Percentiles rank a stretch among this genome's conserved stretches.
Conservation (phyloP, 2,797 vertebrate species). For the Myotis myotis region DNA sequence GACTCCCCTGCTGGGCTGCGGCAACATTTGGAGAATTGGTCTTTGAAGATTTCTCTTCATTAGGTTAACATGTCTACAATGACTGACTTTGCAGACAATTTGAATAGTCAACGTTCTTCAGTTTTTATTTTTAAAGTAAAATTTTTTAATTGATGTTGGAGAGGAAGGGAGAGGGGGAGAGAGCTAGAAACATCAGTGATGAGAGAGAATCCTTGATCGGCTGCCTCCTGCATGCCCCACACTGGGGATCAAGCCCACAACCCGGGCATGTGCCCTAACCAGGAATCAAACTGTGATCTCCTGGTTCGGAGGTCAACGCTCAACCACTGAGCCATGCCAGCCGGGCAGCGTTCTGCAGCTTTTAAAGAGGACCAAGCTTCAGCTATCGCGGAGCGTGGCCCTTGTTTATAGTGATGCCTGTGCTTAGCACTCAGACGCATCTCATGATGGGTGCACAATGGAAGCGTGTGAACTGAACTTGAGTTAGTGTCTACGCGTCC, state of each 20-base stretch:
- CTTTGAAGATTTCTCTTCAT: background rate
- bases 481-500: background rate
- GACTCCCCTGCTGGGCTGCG: background rate
- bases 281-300: no score
- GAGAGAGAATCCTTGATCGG: no score
- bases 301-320: no score
- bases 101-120: background rate
- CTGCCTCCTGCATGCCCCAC: no score
- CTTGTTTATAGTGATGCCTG: background rate
- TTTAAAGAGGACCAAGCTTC: background rate
- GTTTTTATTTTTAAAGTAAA: background rate
- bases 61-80: background rate
- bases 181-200: no score
- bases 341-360: background rate
- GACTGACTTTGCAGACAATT: background rate
- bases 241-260: no score
- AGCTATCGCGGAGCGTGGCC: background rate
- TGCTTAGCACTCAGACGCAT: background rate
- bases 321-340: no score
- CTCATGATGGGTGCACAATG: background rate
- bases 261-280: no score
- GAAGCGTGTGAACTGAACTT: background rate
- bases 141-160: no score
- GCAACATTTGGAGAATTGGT: background rate
- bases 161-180: no score